Percentiles rank a stretch among this genome's conserved stretches.
Conservation (phyloP, 2,888 invertebrate genomes). For the Cryptus viduatorius region DNA sequence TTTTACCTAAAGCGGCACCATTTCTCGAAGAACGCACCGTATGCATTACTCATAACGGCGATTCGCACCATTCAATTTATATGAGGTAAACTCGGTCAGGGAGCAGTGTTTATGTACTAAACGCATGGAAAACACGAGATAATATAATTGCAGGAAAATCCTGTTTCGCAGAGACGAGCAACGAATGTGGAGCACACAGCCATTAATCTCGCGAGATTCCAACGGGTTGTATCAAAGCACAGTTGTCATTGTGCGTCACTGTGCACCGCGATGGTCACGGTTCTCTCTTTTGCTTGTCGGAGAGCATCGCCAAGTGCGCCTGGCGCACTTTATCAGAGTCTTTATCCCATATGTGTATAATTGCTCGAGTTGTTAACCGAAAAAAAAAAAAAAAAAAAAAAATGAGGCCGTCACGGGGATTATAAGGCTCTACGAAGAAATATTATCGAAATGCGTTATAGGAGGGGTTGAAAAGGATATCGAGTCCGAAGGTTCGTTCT, state of each 20-base stretch:
- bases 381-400: conserved; percentile 10
- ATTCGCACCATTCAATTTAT: too few relatives aligned
- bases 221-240: conserved; percentile 44
- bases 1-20: too few relatives aligned
- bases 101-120: too few relatives aligned
- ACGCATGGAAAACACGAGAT: conserved; percentile 42
- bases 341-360: conserved; percentile 52
- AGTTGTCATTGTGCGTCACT: conserved; percentile 43
- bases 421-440: conserved; percentile 16
- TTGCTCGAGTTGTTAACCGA: conserved; percentile 34
- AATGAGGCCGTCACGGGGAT: conserved; percentile 42
- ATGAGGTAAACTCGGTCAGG: too few relatives aligned
- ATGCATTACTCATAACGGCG: too few relatives aligned
- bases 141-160: conserved; percentile 49
- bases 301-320: conserved; percentile 48
- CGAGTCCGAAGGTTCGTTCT: conserved; percentile 53
- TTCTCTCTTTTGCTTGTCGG: conserved; percentile 28
- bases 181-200: conserved; percentile 49
- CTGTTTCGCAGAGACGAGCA: conserved; percentile 15
- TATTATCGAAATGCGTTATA: conserved; percentile 29
- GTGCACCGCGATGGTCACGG: neutral
- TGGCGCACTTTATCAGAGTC: conserved; percentile 47
- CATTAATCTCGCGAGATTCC: conserved; percentile 28
- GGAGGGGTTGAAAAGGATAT: conserved; percentile 39
- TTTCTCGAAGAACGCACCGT: too few relatives aligned